phyloP scores from a whole-genome alignment of 2,888 invertebrate species.

The Tipula unca region DNA sequence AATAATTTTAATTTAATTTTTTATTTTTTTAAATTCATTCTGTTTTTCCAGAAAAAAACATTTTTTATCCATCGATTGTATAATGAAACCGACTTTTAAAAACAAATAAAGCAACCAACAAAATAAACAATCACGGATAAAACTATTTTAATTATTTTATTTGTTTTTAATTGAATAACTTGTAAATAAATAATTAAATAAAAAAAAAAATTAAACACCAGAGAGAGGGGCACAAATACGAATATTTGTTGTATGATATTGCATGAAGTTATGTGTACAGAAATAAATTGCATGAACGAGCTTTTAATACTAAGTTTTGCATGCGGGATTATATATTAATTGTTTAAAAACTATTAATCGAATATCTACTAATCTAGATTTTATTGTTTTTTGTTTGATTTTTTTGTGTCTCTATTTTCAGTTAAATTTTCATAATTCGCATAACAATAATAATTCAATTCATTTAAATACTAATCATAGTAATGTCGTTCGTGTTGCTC shows the following conservation, averaged over 20 bases:
- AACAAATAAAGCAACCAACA: neutral
- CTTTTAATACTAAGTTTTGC: neutral
- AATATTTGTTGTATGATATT: neutral
- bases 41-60: conserved; percentile 21
- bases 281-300: neutral
- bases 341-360: neutral
- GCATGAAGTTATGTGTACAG: neutral
- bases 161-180: neutral
- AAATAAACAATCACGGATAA: neutral
- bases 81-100: conserved; percentile 26
- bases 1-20: neutral
- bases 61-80: conserved; percentile 23
- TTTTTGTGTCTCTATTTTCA: neutral
- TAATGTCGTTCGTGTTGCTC: conserved; percentile 44
- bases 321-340: neutral
- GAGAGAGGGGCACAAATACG: neutral
- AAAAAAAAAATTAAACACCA: neutral
- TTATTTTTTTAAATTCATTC: neutral
- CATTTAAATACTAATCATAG: conserved; percentile 39
- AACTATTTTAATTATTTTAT: neutral
- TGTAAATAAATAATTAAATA: neutral
- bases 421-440: conserved; percentile 29
- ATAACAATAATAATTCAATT: neutral
- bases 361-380: neutral
- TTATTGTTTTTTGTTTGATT: neutral